A percentile compares a stretch with the other conserved stretches of the same genome.
phyloP scores from a whole-genome alignment of 2,113 vertebrate genomes.

The Tangachromis dhanisi region DNA sequence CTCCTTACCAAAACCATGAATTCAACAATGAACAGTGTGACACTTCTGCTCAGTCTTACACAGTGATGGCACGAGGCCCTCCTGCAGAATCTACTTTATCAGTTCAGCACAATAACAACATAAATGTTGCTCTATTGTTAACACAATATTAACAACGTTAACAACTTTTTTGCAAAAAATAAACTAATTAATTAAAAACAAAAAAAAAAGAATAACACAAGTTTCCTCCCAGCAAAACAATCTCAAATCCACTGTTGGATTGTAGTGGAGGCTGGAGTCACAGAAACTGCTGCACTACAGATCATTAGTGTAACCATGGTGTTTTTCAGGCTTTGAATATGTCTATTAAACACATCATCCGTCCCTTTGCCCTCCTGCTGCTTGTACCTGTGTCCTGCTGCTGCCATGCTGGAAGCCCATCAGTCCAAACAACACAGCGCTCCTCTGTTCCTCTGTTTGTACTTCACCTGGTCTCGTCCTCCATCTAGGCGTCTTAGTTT shows the following conservation, averaged over 20 bases:
- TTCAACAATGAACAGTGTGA: background rate
- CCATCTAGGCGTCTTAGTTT: background rate
- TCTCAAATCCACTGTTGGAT: background rate
- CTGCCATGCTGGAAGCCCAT: constrained; percentile 49
- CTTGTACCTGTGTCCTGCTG: constrained; percentile 45
- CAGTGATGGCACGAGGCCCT: background rate
- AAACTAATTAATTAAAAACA: accelerated
- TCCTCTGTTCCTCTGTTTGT: background rate
- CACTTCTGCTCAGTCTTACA: background rate
- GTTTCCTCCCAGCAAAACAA: background rate
- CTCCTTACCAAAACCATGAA: background rate
- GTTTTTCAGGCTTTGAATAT: background rate
- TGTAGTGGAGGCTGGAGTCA: background rate
- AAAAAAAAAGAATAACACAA: background rate
- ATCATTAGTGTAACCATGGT: background rate
- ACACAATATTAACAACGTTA: background rate
- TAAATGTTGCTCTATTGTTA: background rate
- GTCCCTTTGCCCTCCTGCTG: background rate
- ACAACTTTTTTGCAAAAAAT: background rate
- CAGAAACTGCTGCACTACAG: background rate
- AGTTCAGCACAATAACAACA: background rate
- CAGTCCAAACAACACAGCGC: constrained; percentile 2
- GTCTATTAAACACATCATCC: background rate
- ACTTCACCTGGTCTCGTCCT: background rate
- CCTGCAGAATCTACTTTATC: background rate